Conservation (phyloP, 2,797 vertebrate species). For the Hydrophis major region DNA sequence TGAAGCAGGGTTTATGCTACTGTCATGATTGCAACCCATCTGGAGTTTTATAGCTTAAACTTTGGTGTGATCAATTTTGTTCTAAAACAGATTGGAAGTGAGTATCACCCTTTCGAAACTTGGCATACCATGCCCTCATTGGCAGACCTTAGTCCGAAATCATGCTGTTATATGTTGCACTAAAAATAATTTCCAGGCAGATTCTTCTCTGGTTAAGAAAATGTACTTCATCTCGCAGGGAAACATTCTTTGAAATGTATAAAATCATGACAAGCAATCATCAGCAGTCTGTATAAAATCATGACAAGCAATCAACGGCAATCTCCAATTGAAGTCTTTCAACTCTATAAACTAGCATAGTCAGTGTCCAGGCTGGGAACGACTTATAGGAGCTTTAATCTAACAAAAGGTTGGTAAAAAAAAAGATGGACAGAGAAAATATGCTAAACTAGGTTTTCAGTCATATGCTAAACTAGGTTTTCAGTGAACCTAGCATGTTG, state of each 20-base stretch:
- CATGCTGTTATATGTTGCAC: not conserved
- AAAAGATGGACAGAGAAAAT: not conserved
- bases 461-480: not conserved
- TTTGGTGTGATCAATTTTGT: not conserved
- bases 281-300: not conserved
- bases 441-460: not conserved
- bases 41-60: not conserved
- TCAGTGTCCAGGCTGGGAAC: not conserved
- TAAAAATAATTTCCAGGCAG: not conserved
- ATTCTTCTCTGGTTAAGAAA: not conserved
- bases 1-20: not conserved
- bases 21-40: not conserved
- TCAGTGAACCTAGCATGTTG: not conserved
- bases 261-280: not conserved
- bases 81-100: not conserved
- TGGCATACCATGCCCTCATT: not conserved
- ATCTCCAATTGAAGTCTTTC: not conserved
- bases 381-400: not conserved
- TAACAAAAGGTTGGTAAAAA: not conserved
- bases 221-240: not conserved
- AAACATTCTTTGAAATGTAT: not conserved
- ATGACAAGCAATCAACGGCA: not conserved
- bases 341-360: not conserved
- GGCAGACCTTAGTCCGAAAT: not conserved
- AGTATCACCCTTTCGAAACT: not conserved